Evolutionary conservation across 2,888 invertebrate genomes (phyloP).

Genomic region (Phyto melanocephala): DNA sequence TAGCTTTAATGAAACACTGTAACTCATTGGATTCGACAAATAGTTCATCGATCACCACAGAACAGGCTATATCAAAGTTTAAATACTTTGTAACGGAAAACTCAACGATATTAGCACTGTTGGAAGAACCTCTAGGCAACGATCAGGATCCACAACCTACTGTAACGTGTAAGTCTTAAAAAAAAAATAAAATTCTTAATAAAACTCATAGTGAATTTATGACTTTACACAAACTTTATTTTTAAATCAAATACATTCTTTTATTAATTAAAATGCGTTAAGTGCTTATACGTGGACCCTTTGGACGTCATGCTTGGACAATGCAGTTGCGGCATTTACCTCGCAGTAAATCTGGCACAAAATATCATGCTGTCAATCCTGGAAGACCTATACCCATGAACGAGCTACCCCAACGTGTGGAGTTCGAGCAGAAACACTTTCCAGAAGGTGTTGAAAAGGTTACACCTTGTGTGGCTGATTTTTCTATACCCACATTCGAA

Average conservation of each 20-base stretch:
- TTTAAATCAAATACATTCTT: neutral
- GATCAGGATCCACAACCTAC: conserved; percentile 96
- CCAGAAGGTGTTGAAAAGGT: conserved; percentile 90
- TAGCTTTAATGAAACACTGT: conserved; percentile 88
- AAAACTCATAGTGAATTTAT: too few relatives aligned
- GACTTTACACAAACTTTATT: too few relatives aligned
- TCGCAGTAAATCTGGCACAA: conserved; percentile 86
- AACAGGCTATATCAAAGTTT: conserved; percentile 85
- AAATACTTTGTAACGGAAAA: conserved; percentile 96
- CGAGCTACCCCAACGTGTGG: conserved; percentile 83
- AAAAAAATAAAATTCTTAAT: neutral
- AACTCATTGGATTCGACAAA: conserved; percentile 80
- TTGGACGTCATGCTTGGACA: conserved; percentile 97
- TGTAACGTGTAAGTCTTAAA: conserved; percentile 81
- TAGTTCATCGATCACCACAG: conserved; percentile 72
- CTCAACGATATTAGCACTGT: conserved; percentile 90
- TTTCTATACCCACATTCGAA: conserved; percentile 93
- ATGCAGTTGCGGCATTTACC: conserved; percentile 93
- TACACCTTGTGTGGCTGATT: conserved; percentile 91
- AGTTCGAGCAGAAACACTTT: conserved; percentile 86
- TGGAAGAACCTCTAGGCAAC: conserved; percentile 96
- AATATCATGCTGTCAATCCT: conserved; percentile 81
- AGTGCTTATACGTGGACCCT: conserved; percentile 93
- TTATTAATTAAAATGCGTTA: conserved; percentile 68
- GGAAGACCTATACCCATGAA: conserved; percentile 88